Evolutionary conservation across 2,797 vertebrate species (phyloP), one percentile per base, ranked within the genome.

Genomic region (Pygocentrus nattereri): DNA sequence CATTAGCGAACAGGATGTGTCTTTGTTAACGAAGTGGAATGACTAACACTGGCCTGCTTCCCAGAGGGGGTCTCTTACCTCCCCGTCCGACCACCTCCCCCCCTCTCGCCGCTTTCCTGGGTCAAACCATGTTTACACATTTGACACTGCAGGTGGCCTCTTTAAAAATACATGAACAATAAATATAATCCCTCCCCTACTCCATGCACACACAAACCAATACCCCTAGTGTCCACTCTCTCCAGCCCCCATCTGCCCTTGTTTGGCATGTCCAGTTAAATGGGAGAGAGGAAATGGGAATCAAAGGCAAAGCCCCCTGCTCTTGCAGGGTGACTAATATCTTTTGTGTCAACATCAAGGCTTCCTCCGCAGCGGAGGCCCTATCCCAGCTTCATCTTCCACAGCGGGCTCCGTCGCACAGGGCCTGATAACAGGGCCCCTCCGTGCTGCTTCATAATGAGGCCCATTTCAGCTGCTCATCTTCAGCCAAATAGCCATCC

Each of bases 121-220:
- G 91, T 93, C 91, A 93, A 92, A 84, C 89, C 89, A 86, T 88
- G 90, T 94, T 94, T 93, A 92, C 91, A 93, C 92, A 87, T 93
- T 93, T 94, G 91, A 93, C 90, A 90, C 80, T 74, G 34, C 78
- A 87, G 89, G 76, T 91, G 91, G 74, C 84, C 91, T 92, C 86
- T 90, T 94, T 94, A 94, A 95, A 94, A 94, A 94, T 94, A 90
- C 90, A 94, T 94, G 94, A 91, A 92, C 90, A 92, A 92, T 93
- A 94, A 94, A 95, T 92, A 93, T 89, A 90, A 91, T 91, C 77
- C 72, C 68, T 70, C 67, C 72, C 84, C 59, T 77, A 49, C 88
- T 80, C 79, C 64, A 61, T 68, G 54, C 62, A 75, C 74, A 71
- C 76, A 68, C 76, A 58, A 74, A 59, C 80, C 74, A 50, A 80